These are phyloP conservation scores for Alces alces DNA, from an alignment of 2,113 vertebrate genomes.

Conservation along the genomic window DNA sequence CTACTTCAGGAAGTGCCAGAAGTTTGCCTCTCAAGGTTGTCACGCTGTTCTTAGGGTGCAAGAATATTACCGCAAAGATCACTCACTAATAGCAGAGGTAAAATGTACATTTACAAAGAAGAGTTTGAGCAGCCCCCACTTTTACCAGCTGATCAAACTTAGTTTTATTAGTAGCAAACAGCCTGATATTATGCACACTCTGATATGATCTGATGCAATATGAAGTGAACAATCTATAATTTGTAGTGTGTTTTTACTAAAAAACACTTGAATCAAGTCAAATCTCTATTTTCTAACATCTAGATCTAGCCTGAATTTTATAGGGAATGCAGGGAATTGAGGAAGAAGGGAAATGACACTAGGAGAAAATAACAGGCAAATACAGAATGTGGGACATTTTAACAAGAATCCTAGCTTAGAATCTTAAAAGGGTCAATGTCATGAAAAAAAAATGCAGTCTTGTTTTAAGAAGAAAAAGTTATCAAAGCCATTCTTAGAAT, in stretches of 20 bases:
- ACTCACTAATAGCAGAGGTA: background rate
- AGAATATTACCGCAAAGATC: background rate
- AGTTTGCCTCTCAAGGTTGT: background rate
- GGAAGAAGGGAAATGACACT: background rate
- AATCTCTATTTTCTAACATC: background rate
- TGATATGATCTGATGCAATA: background rate
- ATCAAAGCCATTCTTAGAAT: background rate
- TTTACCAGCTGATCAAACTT: background rate
- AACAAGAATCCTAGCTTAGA: background rate
- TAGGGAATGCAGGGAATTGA: background rate
- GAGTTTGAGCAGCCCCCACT: background rate
- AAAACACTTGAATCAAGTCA: background rate
- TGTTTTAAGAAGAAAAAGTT: background rate
- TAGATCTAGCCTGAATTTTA: background rate
- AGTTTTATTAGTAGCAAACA: background rate
- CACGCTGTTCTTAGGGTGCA: background rate
- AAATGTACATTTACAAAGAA: background rate
- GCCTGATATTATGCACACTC: background rate
- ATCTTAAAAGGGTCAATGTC: background rate
- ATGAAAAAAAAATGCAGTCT: background rate
- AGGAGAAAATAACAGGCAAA: background rate
- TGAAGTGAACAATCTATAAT: background rate
- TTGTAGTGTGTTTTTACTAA: background rate
- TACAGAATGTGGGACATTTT: background rate
- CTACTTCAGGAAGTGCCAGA: background rate